Evolutionary conservation across 1,140 invertebrate genomes (phyloP), one percentile per base, ranked within the genome.

Genomic region (Whitmania pigra): DNA sequence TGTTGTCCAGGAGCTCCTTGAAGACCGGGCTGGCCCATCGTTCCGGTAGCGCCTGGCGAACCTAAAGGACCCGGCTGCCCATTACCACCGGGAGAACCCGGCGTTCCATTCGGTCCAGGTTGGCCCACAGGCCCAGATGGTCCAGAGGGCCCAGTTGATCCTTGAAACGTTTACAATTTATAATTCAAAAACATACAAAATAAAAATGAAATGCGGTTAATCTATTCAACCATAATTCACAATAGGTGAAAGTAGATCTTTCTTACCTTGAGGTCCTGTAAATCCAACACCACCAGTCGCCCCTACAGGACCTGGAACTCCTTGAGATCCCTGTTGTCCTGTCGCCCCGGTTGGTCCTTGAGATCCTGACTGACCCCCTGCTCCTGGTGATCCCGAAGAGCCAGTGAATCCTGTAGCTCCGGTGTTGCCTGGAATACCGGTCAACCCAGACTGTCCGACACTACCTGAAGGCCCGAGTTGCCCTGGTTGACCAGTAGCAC

Each of bases 121-220:
- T 54, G 31, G 22, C 72, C 72, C 18, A 67, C 15, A 27, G 53
- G n/a, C 18, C 72, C 72, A 69, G 54, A 40, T 27, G 67, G 49
- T 36, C 72, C 72, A 69, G 67, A n/a, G 18, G 67, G 49, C 18
- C 72, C 72, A 67, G 72, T 53, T 17, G 54, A 66, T 18, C 72
- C 72, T 53, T 27, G 53, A 15, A 18, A 31, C n/a, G 49, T 69
- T 40, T 20, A 40, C 57, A 36, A 63, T 25, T 63, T 63, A 63
- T 11, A 25, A 25, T 63, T 63, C 4, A 63, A 25, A 63, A 17
- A 57, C 2, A 57, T 3, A 36, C 31, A 36, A 36, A 36, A 36
- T 36, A 36, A 36, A 6, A 36, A 36, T 36, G 31, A 36, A 36
- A 3, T 36, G 6, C 6, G 31, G 2, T 36, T 36, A 36, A 36